These are phyloP conservation scores for Anarrhichthys ocellatus DNA, from an alignment of 2,113 vertebrate species.

Conservation along the genomic window DNA sequence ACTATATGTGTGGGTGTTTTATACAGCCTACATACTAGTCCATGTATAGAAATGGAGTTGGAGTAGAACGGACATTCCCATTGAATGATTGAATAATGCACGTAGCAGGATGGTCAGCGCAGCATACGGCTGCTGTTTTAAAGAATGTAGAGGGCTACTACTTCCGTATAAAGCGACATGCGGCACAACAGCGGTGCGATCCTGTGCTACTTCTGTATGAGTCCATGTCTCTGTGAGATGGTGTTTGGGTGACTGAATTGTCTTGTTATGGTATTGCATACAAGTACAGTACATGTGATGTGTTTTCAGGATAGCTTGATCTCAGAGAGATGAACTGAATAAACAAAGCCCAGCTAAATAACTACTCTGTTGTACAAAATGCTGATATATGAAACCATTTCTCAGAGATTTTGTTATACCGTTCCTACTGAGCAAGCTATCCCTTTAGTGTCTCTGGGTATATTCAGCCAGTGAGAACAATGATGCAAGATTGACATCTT, in stretches of 20 bases:
- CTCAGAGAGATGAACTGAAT: not conserved
- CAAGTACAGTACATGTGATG: not conserved
- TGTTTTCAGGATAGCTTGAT: not conserved
- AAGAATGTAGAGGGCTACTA: no score
- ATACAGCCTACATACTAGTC: not conserved
- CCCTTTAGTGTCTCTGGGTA: not conserved
- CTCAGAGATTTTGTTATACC: not conserved
- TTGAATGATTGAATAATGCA: not conserved
- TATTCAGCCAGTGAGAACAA: not conserved
- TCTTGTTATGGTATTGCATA: not conserved
- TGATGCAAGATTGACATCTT: not conserved
- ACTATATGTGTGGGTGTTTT: not conserved
- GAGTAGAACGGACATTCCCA: not conserved
- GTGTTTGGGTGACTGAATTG: not conserved
- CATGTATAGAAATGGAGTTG: not conserved
- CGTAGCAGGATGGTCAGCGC: not conserved
- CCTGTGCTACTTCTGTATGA: not conserved
- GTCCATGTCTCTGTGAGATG: not conserved
- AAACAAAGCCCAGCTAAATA: not conserved
- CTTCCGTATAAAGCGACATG: no score
- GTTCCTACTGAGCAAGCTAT: not conserved
- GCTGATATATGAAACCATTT: not conserved
- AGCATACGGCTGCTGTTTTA: no score
- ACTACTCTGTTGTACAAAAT: not conserved
- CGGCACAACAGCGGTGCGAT: not conserved